Percentiles rank a stretch among this genome's conserved stretches.
Conservation (phyloP, 1,140 invertebrate genomes). For the Rhopalosiphum maidis region DNA sequence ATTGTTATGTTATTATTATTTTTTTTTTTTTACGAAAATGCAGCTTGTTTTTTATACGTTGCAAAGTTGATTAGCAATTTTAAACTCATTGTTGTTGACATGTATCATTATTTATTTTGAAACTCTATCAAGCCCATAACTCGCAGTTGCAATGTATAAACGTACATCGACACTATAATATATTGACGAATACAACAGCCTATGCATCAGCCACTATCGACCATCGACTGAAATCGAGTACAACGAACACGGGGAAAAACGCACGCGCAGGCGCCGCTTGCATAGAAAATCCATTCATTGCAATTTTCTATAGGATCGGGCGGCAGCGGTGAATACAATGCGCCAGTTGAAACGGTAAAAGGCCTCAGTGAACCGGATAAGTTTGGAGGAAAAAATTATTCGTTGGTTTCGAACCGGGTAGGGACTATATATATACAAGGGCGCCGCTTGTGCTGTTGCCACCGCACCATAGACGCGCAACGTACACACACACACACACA, state of each 20-base stretch:
- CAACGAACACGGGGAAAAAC: neutral
- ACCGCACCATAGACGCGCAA: neutral
- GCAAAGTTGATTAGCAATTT: neutral
- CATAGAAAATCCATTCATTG: conserved; percentile 44
- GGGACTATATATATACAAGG: neutral
- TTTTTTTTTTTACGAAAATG: neutral
- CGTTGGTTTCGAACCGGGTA: conserved; percentile 15
- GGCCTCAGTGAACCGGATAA: conserved; percentile 53
- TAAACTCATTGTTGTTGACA: neutral
- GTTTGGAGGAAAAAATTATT: conserved; percentile 28
- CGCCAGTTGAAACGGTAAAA: conserved; percentile 45
- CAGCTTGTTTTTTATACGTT: neutral
- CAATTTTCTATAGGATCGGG: conserved; percentile 33
- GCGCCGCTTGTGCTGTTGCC: neutral
- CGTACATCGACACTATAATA: neutral
- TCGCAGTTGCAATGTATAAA: neutral
- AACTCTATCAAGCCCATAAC: neutral
- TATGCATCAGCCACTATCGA: neutral
- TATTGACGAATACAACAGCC: neutral
- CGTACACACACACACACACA: neutral
- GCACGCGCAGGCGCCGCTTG: neutral
- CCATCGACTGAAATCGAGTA: neutral
- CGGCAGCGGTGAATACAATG: conserved; percentile 21
- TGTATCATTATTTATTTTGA: neutral
- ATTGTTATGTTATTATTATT: neutral